phyloP scores from a whole-genome alignment of 92 coral and sea anemone species.

The Phymanthus crucifer region DNA sequence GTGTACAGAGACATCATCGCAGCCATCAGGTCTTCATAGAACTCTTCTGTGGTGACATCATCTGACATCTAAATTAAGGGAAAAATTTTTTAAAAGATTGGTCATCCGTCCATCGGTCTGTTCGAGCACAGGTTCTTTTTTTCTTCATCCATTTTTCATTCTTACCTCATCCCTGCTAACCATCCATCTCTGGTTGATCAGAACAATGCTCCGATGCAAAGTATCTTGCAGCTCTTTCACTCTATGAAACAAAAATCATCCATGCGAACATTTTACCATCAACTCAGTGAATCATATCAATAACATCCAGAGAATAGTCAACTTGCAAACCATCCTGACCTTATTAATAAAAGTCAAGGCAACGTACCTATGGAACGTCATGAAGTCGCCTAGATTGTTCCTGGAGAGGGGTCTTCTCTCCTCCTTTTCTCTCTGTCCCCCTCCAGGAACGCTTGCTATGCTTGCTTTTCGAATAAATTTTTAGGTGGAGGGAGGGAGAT shows the following conservation, averaged over 20 bases:
- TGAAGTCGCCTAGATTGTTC: too few species aligned
- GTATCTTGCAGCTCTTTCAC: neutral
- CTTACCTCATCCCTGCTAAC: constrained; percentile 6
- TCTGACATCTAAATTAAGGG: neutral
- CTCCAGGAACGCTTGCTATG: too few species aligned
- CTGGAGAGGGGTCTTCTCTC: too few species aligned
- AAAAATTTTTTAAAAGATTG: neutral
- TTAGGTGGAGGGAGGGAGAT: too few species aligned
- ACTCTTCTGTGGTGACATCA: constrained; percentile 10
- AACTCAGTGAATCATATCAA: too few species aligned
- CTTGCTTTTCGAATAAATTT: too few species aligned
- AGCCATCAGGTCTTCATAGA: constrained; percentile 54
- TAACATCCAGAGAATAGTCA: too few species aligned
- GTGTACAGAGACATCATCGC: constrained; percentile 53
- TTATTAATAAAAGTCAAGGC: too few species aligned
- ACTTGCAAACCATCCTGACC: too few species aligned
- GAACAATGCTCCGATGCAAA: neutral
- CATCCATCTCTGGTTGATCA: constrained; percentile 26
- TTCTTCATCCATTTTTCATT: neutral
- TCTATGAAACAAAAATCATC: neutral
- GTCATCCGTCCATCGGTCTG: neutral
- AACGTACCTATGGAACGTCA: too few species aligned
- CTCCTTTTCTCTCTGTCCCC: too few species aligned
- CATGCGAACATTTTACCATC: neutral
- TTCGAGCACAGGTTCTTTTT: neutral